A percentile compares a stretch with the other conserved stretches of the same genome.
phyloP scores from a whole-genome alignment of 1,140 invertebrate genomes.

The Drosophila tropicalis region DNA sequence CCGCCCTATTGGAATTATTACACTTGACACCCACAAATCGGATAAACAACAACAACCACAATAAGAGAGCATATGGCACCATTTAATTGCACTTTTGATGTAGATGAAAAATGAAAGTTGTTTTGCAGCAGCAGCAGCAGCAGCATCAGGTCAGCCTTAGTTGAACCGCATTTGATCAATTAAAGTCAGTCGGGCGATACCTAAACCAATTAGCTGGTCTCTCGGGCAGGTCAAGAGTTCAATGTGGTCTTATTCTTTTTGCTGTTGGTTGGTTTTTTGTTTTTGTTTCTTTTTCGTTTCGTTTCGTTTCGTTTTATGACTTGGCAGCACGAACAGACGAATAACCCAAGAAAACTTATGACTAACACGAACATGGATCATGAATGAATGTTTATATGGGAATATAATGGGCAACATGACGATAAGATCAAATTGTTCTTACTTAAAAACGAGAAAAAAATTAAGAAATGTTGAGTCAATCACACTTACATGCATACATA shows the following conservation, averaged over 20 bases:
- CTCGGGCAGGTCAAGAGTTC: slow-evolving; percentile 66
- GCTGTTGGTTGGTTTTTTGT: too few relatives aligned
- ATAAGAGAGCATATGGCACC: slow-evolving; percentile 54
- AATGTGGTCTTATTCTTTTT: slow-evolving; percentile 43
- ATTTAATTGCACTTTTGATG: slow-evolving; percentile 72
- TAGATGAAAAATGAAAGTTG: slow-evolving; percentile 78
- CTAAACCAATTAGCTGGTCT: slow-evolving; percentile 65
- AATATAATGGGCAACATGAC: slow-evolving; percentile 1
- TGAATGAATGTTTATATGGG: slow-evolving; percentile 32
- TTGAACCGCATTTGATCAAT: slow-evolving; percentile 70
- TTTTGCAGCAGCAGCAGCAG: slow-evolving; percentile 34
- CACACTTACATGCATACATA: not conserved
- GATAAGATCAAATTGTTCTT: slow-evolving; percentile 3
- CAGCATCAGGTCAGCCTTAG: slow-evolving; percentile 34
- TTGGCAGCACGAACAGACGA: too few relatives aligned
- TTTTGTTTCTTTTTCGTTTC: too few relatives aligned
- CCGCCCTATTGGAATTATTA: slow-evolving; percentile 71
- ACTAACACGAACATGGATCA: slow-evolving; percentile 3
- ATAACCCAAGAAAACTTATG: too few relatives aligned
- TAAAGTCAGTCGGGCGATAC: slow-evolving; percentile 59
- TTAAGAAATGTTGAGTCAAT: slow-evolving; percentile 42
- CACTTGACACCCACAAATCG: slow-evolving; percentile 77
- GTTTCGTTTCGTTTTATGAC: too few relatives aligned
- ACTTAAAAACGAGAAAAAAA: slow-evolving; percentile 6
- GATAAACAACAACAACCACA: slow-evolving; percentile 3